These are phyloP conservation scores for Anastrepha ludens DNA, from an alignment of 1,140 invertebrate species.

Conservation along the genomic window DNA sequence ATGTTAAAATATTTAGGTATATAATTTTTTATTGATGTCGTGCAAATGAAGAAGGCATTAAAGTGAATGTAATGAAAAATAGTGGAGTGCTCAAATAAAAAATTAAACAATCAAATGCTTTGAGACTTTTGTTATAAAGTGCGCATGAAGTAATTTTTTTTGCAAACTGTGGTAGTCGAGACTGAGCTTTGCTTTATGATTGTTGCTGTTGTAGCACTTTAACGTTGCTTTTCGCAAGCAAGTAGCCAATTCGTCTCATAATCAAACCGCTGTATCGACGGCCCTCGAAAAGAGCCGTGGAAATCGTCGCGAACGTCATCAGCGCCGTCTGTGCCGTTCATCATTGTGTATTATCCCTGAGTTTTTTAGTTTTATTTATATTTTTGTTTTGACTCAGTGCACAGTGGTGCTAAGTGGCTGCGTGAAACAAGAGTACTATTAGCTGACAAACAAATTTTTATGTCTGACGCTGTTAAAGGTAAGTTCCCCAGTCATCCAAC, in stretches of 20 bases:
- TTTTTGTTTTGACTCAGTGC: slow-evolving; percentile 16
- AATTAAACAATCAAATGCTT: neutral
- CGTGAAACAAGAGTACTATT: neutral
- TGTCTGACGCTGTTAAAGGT: slow-evolving; percentile 37
- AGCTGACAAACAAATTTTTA: slow-evolving; percentile 1
- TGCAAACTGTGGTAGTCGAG: neutral
- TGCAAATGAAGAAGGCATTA: neutral
- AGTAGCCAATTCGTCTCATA: slow-evolving; percentile 8
- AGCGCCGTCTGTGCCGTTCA: neutral
- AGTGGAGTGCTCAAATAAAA: neutral
- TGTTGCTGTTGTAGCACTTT: neutral
- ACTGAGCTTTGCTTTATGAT: neutral
- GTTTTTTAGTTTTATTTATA: slow-evolving; percentile 21
- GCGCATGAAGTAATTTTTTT: neutral
- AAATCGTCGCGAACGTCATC: slow-evolving; percentile 12
- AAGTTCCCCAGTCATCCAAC: neutral
- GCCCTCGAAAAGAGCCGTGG: neutral
- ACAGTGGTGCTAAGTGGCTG: neutral
- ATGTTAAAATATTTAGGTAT: neutral
- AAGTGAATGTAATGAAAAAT: neutral
- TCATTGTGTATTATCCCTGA: neutral
- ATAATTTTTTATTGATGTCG: neutral
- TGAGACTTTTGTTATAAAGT: neutral
- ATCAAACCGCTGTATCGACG: slow-evolving; percentile 2
- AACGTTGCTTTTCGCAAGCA: slow-evolving; percentile 6